Evolutionary conservation across 2,888 invertebrate genomes (phyloP).

Genomic region (Cyclophora punctaria): DNA sequence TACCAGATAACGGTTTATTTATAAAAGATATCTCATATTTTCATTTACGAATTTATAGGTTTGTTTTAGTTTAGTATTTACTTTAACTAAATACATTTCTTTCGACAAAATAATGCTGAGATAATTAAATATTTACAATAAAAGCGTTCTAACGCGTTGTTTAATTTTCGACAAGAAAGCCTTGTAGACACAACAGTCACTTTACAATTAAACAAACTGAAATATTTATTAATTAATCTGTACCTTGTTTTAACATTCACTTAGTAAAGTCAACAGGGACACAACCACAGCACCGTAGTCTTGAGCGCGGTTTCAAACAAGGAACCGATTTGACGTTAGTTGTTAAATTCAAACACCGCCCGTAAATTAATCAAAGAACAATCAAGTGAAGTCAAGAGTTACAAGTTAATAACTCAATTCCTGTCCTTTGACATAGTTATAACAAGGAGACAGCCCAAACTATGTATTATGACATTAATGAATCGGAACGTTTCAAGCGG

Average conservation of each 20-base stretch:
- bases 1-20: too few species aligned
- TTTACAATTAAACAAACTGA: neutral
- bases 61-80: too few species aligned
- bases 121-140: too few species aligned
- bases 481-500: too few species aligned
- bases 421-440: conserved; percentile 1
- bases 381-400: conserved; percentile 24
- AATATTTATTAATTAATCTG: too few species aligned
- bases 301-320: conserved; percentile 5
- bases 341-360: conserved; percentile 23
- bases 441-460: neutral
- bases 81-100: too few species aligned
- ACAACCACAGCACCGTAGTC: conserved; percentile 1
- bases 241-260: conserved; percentile 1
- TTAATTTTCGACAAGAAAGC: too few species aligned
- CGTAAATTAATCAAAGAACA: conserved; percentile 31
- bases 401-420: conserved; percentile 22
- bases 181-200: neutral
- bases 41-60: too few species aligned
- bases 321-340: conserved; percentile 25
- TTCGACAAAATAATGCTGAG: too few species aligned
- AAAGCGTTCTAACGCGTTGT: too few species aligned
- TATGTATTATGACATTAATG: conserved; percentile 1
- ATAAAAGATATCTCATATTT: too few species aligned
- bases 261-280: conserved; percentile 1